These are phyloP conservation scores for Seladonia tumulorum DNA, from an alignment of 2,888 invertebrate species.

Conservation along the genomic window DNA sequence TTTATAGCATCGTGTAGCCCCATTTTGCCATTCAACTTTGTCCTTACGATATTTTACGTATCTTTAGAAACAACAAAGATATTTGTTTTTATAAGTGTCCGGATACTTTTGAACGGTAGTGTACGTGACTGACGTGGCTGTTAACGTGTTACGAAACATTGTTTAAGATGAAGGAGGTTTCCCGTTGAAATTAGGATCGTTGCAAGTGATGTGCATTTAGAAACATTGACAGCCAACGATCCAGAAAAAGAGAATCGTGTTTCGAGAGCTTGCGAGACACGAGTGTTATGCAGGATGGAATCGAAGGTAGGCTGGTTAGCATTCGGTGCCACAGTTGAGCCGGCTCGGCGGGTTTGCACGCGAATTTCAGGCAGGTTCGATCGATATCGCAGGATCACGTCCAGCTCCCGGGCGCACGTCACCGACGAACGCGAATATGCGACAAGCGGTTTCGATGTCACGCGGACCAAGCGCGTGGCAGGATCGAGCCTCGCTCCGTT, in stretches of 20 bases:
- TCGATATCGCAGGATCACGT: slow-evolving; percentile 5
- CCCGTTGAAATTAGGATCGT: too few species aligned
- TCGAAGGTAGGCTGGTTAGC: not conserved
- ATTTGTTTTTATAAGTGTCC: too few species aligned
- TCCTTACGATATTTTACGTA: too few species aligned
- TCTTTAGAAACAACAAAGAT: too few species aligned
- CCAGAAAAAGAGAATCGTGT: not conserved
- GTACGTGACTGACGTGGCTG: too few species aligned
- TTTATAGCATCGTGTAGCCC: too few species aligned
- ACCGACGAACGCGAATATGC: slow-evolving; percentile 23
- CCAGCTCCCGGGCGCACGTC: not conserved
- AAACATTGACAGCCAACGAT: not conserved
- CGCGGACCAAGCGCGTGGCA: not conserved
- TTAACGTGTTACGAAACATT: too few species aligned
- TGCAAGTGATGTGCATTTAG: too few species aligned
- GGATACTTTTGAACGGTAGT: too few species aligned
- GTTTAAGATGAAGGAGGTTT: too few species aligned
- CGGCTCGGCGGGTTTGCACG: not conserved
- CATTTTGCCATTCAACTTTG: too few species aligned
- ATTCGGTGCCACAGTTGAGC: not conserved
- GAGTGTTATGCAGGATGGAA: not conserved
- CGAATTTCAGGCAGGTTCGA: not conserved
- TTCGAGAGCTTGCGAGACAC: not conserved
- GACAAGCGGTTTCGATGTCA: slow-evolving; percentile 10
- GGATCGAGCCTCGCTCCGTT: not conserved